A percentile compares a stretch with the other conserved stretches of the same genome.
phyloP scores from a whole-genome alignment of 2,113 vertebrate genomes.

The Arvicanthis niloticus region DNA sequence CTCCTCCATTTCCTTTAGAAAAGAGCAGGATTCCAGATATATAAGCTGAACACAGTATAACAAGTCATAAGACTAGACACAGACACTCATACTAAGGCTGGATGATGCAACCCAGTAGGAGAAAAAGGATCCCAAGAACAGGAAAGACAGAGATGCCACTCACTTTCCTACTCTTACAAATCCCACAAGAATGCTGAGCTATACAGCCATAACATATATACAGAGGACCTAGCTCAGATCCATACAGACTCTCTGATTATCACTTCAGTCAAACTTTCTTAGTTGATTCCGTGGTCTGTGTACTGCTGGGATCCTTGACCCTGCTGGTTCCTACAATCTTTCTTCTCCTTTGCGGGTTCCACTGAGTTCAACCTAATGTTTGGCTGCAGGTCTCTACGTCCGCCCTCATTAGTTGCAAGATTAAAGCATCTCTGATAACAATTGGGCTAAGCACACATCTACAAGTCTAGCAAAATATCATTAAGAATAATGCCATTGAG shows the following conservation, averaged over 20 bases:
- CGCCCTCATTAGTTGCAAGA: not conserved
- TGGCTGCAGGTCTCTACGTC: not conserved
- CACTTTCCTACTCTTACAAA: not conserved
- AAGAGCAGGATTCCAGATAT: not conserved
- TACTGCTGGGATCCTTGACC: too few species aligned
- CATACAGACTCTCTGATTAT: not conserved
- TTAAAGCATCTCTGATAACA: not conserved
- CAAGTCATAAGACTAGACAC: not conserved
- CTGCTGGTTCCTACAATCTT: not conserved
- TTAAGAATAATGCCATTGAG: not conserved
- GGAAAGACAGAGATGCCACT: not conserved
- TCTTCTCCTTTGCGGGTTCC: not conserved
- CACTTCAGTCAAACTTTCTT: not conserved
- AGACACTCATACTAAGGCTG: not conserved
- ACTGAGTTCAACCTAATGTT: not conserved
- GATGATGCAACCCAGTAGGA: not conserved
- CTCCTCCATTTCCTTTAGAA: not conserved
- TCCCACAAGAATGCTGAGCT: not conserved
- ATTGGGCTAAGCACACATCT: not conserved
- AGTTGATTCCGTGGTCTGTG: not conserved
- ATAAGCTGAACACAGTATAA: not conserved
- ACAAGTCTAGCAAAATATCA: not conserved
- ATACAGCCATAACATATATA: not conserved
- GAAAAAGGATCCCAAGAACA: not conserved
- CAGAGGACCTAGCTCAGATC: not conserved